Evolutionary conservation across 2,113 vertebrate genomes (phyloP), one percentile per base, ranked within the genome.

Genomic region (Mesoclemmys tuberculata): DNA sequence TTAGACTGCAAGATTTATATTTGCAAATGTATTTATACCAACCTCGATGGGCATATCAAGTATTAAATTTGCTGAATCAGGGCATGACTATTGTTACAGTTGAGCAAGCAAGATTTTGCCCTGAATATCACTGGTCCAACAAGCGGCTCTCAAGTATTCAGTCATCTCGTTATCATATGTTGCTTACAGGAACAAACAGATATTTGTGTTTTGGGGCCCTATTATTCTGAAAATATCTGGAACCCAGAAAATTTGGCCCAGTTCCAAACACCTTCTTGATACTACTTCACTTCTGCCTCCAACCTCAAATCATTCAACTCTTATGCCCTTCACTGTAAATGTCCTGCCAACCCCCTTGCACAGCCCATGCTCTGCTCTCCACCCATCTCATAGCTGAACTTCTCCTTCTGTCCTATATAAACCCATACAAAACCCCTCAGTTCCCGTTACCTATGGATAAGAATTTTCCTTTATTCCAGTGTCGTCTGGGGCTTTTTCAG

Each of bases 161-260:
- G 27, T 31, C 49, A n/a, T 18, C 19, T 24, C 77, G 48, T 22
- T 21, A 83, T 51, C 3, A 82, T 61, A 78, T 89, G 2, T 2
- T 91, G 35, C 6, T 83, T 27, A 22, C 21, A 29, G n/a, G 91
- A 93, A 49, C 1, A 87, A 77, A 52, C 0, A 2, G 2, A n/a
- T 68, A 16, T n/a, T 77, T 92, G 85, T 85, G 38, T 84, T 49
- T 93, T 85, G 10, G 84, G 75, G 74, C 3, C 14, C 54, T 58
- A 58, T 29, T 58, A 58, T 58, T 58, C 56, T 58, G 27, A 58
- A 58, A 58, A 58, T 58, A 58, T 58, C 56, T 58, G 56, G 56
- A 58, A 58, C 27, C 56, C 56, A 31, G 27, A 58, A 58, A 27
- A 27, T 58, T 58, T 58, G 27, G 27, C 27, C 56, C 56, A 58